Evolutionary conservation across 2,113 vertebrate genomes (phyloP).

Genomic region (Prunella fulvescens): DNA sequence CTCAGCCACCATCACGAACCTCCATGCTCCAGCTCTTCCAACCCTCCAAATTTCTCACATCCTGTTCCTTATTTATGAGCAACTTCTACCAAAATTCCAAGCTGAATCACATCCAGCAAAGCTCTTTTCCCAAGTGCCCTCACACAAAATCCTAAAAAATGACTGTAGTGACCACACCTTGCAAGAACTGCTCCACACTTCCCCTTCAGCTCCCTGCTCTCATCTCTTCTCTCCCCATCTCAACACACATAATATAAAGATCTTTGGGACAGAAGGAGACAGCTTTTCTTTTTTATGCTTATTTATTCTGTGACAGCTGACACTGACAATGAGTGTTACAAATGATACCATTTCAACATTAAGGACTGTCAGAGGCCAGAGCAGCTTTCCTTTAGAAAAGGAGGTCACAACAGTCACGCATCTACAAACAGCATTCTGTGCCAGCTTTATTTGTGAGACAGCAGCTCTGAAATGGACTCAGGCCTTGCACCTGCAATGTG

Average conservation of each 20-base stretch:
- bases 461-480: background rate
- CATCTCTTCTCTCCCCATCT: background rate
- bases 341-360: background rate
- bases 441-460: background rate
- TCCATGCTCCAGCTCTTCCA: background rate
- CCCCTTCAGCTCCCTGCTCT: background rate
- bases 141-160: background rate
- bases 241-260: background rate
- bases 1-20: accelerated
- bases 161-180: background rate
- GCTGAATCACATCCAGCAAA: background rate
- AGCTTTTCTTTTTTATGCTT: background rate
- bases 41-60: background rate
- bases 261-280: background rate
- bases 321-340: background rate
- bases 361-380: background rate
- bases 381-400: background rate
- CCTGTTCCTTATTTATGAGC: background rate
- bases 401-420: background rate
- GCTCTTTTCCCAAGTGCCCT: background rate
- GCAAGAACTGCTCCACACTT: background rate
- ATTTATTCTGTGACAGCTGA: background rate
- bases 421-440: background rate
- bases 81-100: background rate
- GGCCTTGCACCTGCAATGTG: background rate